Evolutionary conservation across 1,140 invertebrate species (phyloP).

Genomic region (Microplitis demolitor): DNA sequence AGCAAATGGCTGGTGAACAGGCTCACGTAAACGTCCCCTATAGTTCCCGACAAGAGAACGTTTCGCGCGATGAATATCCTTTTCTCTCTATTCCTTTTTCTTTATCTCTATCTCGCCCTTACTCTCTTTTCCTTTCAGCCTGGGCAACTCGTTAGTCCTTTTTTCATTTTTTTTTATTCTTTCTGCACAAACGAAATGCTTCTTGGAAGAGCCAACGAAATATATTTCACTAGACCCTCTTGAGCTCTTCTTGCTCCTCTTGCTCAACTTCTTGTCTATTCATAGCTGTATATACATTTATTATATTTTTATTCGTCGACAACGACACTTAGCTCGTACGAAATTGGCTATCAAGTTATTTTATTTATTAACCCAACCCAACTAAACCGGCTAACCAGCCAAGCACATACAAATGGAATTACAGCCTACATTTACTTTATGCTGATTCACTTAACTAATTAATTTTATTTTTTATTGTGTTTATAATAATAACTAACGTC

Average conservation of each 20-base stretch:
- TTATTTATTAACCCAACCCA: neutral
- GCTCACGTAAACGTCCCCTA: slow-evolving; percentile 25
- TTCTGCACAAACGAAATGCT: slow-evolving; percentile 11
- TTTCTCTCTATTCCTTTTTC: neutral
- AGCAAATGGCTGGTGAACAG: slow-evolving; percentile 43
- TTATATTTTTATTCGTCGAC: neutral
- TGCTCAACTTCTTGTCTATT: slow-evolving; percentile 1
- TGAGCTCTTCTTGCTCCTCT: neutral
- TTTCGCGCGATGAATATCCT: slow-evolving; percentile 31
- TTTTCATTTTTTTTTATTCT: neutral
- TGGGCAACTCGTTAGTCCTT: slow-evolving; percentile 22
- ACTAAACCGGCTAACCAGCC: neutral
- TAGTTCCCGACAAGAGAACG: slow-evolving; percentile 8
- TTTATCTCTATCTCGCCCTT: too few relatives aligned
- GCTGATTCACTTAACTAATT: too few relatives aligned
- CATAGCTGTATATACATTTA: neutral
- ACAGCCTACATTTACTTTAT: too few relatives aligned
- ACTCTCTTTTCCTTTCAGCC: slow-evolving; percentile 4
- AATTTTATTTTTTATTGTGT: too few relatives aligned
- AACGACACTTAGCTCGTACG: neutral
- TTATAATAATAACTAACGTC: too few relatives aligned
- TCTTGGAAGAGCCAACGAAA: slow-evolving; percentile 17
- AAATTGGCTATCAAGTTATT: neutral
- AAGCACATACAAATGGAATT: too few relatives aligned
- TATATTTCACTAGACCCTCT: slow-evolving; percentile 18